A percentile compares a stretch with the other conserved stretches of the same genome.
Conservation (phyloP, 2,113 vertebrate genomes). For the Anhinga anhinga region DNA sequence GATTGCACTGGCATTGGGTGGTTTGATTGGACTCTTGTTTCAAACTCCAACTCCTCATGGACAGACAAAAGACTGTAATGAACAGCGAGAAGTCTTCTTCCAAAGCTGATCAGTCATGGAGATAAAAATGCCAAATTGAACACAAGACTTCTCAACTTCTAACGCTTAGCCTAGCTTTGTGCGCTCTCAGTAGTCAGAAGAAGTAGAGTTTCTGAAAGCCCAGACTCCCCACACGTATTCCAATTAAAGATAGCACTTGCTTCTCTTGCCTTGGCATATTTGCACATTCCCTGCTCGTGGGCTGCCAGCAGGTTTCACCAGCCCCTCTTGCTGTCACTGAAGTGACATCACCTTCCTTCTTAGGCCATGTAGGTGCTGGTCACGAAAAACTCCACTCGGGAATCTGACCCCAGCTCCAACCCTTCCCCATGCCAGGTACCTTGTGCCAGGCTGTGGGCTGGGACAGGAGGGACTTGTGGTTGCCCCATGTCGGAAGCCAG, state of each 20-base stretch:
- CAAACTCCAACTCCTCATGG: neutral
- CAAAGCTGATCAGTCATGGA: neutral
- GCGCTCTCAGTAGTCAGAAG: neutral
- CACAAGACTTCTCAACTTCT: neutral
- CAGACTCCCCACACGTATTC: neutral
- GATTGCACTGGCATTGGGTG: neutral
- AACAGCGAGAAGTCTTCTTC: slow-evolving; percentile 25
- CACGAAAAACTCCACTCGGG: neutral
- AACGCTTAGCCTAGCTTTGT: neutral
- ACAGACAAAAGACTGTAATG: slow-evolving; percentile 50
- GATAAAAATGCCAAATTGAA: slow-evolving; percentile 8
- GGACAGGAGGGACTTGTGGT: neutral
- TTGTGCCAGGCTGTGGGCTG: neutral
- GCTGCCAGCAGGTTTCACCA: neutral
- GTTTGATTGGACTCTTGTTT: slow-evolving; percentile 53
- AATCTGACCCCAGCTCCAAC: neutral
- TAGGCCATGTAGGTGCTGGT: neutral
- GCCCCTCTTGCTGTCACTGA: neutral
- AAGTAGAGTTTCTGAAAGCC: neutral
- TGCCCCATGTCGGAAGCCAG: neutral
- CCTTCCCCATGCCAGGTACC: neutral
- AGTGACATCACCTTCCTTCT: neutral
- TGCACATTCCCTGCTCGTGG: neutral
- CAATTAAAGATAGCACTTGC: neutral
- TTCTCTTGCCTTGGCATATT: neutral